Evolutionary conservation across 2,888 invertebrate species (phyloP), one percentile per base, ranked within the genome.

Genomic region (Branchellion lobata): DNA sequence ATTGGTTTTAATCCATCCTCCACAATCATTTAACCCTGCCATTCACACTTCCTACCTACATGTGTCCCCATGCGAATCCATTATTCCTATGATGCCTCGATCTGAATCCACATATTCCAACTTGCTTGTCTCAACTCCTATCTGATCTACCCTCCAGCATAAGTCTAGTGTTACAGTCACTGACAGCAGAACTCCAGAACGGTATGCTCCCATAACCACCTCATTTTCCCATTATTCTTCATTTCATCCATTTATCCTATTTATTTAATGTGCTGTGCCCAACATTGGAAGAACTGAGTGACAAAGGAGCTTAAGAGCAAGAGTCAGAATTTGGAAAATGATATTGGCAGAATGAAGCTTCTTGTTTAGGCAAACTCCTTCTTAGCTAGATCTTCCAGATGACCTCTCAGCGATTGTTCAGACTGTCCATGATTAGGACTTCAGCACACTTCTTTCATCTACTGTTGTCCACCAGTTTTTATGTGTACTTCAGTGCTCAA

Each of bases 151-250:
- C 65, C 68, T 68, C 51, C 68, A 80, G 80, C 68, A 65, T 80
- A 77, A 78, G 65, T 68, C 80, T 31, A 75, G 80, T 21, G 47
- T 80, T 61, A 80, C 80, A 34, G 71, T 80, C 33, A 75, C 80
- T 72, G 80, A 80, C 78, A 80, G 80, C 72, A 61, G 77, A 47
- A 77, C 80, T 29, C 80, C 80, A 71, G 80, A 80, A 80, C 80
- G 80, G 80, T 80, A 80, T 71, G 78, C 69, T 72, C 65, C 33
- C 51, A n/a, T 75, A 36, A 29, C 27, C 21, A n/a, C 47, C 18
- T 53, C 75, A 75, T 53, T 47, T 24, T 21, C 29, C 29, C 29
- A 21, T 73, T 34, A 33, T 57, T 57, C 21, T 57, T 57, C 61
- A 57, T 24, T 57, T 57, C 61, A n/a, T 47, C 47, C 18, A 47